Evolutionary conservation across 2,113 vertebrate species (phyloP).

Genomic region (Hirundichthys speculiger): DNA sequence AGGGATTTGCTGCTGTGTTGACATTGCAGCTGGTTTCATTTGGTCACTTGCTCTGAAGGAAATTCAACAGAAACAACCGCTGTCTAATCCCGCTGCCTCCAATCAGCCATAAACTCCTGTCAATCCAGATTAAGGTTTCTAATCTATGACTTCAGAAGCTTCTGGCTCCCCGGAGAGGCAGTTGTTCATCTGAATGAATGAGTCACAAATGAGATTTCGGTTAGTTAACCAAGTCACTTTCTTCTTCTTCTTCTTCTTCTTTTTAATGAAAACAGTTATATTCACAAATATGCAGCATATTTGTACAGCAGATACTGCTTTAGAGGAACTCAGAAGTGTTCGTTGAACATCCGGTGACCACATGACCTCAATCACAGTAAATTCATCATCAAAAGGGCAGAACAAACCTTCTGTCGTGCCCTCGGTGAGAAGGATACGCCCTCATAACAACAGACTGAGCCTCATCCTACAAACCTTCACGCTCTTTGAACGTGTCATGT

Average conservation of each 20-base stretch:
- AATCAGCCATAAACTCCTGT: conserved; percentile 62
- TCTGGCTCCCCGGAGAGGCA: conserved; percentile 2
- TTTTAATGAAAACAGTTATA: too few species aligned
- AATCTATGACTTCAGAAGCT: conserved; percentile 53
- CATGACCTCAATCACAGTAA: too few species aligned
- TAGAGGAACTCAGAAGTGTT: neutral
- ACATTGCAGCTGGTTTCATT: conserved; percentile 31
- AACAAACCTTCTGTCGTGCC: too few species aligned
- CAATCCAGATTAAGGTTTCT: conserved; percentile 71
- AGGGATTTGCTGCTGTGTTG: conserved; percentile 47
- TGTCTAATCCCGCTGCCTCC: conserved; percentile 63
- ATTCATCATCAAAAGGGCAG: too few species aligned
- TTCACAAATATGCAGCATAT: too few species aligned
- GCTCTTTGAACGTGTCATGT: conserved; percentile 15
- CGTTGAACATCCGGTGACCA: too few species aligned
- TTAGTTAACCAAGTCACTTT: neutral
- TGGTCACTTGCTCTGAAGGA: conserved; percentile 43
- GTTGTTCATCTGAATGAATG: conserved; percentile 40
- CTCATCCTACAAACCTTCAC: neutral
- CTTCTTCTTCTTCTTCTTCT: neutral
- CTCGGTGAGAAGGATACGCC: too few species aligned
- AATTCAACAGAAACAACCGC: conserved; percentile 57
- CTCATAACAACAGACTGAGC: too few species aligned
- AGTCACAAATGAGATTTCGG: conserved; percentile 1
- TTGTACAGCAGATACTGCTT: neutral